These are phyloP conservation scores for Pogonus chalceus DNA, from an alignment of 1,140 invertebrate genomes.

Conservation along the genomic window DNA sequence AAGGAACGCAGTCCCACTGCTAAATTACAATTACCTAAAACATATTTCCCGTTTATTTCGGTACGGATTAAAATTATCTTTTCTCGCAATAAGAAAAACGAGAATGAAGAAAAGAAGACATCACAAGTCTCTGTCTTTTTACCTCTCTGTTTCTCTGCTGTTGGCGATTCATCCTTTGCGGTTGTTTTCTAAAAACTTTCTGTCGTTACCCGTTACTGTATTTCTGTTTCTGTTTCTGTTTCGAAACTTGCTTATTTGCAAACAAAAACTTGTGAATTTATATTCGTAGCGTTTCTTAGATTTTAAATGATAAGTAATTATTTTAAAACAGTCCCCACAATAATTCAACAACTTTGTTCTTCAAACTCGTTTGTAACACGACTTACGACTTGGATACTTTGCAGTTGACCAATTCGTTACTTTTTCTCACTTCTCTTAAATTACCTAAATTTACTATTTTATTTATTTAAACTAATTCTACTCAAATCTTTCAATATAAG, in stretches of 20 bases:
- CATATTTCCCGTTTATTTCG: neutral
- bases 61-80: conserved; percentile 3
- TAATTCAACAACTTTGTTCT: neutral
- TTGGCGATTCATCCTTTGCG: too few relatives aligned
- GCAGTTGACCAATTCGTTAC: too few relatives aligned
- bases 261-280: neutral
- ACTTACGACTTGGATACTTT: too few relatives aligned
- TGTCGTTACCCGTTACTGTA: too few relatives aligned
- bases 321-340: neutral
- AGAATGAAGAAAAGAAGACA: neutral
- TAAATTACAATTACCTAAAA: conserved; percentile 1
- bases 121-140: neutral
- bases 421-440: too few relatives aligned
- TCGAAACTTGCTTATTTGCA: neutral
- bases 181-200: too few relatives aligned
- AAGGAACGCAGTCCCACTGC: neutral
- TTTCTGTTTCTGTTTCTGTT: too few relatives aligned
- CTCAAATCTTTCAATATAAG: too few relatives aligned
- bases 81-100: neutral
- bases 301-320: neutral
- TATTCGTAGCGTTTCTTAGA: neutral
- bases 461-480: too few relatives aligned
- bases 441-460: too few relatives aligned
- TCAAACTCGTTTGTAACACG: too few relatives aligned
- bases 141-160: too few relatives aligned